Evolutionary conservation across 2,113 vertebrate species (phyloP).

Genomic region (Epinephelus lanceolatus): DNA sequence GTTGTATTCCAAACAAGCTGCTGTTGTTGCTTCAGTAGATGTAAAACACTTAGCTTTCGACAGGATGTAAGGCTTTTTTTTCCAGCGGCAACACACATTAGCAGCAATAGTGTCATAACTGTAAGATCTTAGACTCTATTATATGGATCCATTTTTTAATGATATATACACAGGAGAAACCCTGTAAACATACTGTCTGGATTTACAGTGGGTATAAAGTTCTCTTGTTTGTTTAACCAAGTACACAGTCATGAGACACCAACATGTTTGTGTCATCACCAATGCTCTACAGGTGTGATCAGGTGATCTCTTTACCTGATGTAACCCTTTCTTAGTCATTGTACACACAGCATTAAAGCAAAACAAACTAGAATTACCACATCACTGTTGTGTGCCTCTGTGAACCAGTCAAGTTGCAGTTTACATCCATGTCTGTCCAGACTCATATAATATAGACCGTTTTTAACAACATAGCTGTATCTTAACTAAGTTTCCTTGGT

Average conservation of each 20-base stretch:
- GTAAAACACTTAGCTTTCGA: not conserved
- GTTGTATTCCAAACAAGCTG: not conserved
- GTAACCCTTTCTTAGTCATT: not conserved
- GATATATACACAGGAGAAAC: not conserved
- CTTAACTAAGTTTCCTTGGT: no score
- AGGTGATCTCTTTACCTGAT: not conserved
- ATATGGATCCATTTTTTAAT: not conserved
- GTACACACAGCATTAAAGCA: not conserved
- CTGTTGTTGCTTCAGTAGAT: not conserved
- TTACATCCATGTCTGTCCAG: no score
- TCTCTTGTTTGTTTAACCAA: conserved; percentile 6
- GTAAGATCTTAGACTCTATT: not conserved
- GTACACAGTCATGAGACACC: not conserved
- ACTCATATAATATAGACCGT: no score
- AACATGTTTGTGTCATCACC: conserved; percentile 8
- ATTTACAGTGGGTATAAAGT: not conserved
- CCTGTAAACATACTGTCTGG: not conserved
- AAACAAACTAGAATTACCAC: not conserved
- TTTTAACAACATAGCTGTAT: no score
- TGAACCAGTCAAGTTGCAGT: no score
- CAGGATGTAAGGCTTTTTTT: not conserved
- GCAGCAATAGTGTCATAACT: not conserved
- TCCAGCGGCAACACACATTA: not conserved
- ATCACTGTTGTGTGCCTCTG: no score
- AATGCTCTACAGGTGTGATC: not conserved